These are phyloP conservation scores for Sinonovacula constricta DNA, from an alignment of 1,140 invertebrate species.

Conservation along the genomic window DNA sequence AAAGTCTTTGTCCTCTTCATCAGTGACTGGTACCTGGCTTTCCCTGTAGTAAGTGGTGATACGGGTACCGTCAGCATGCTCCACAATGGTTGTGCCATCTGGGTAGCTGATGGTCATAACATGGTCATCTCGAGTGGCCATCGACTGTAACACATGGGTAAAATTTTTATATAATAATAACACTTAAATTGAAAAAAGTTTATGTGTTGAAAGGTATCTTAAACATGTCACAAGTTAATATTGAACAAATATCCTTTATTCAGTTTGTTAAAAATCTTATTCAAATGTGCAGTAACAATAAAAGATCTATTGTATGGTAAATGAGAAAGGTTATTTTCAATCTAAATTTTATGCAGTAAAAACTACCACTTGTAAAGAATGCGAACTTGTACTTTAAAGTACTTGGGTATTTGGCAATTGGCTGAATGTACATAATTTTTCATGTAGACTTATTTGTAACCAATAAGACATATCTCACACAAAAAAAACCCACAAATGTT, in stretches of 20 bases:
- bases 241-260: background rate
- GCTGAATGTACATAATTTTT: no score
- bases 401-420: no score
- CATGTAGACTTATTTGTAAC: no score
- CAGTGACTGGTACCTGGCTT: slow-evolving; percentile 58
- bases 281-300: no score
- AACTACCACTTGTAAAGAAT: no score
- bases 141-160: slow-evolving; percentile 67
- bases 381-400: no score
- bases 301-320: no score
- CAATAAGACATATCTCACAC: no score
- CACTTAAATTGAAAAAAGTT: background rate
- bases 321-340: no score
- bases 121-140: slow-evolving; percentile 77
- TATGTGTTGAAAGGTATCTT: background rate
- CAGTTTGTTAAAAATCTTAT: no score
- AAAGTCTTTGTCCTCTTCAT: slow-evolving; percentile 59
- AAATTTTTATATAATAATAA: background rate
- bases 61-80: slow-evolving; percentile 78
- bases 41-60: slow-evolving; percentile 76
- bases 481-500: no score
- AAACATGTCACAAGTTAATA: background rate
- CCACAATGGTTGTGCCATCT: slow-evolving; percentile 76
- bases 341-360: no score
- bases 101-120: slow-evolving; percentile 76